Conservation (phyloP, 2,888 invertebrate genomes). For the Dasypogon diadema region DNA sequence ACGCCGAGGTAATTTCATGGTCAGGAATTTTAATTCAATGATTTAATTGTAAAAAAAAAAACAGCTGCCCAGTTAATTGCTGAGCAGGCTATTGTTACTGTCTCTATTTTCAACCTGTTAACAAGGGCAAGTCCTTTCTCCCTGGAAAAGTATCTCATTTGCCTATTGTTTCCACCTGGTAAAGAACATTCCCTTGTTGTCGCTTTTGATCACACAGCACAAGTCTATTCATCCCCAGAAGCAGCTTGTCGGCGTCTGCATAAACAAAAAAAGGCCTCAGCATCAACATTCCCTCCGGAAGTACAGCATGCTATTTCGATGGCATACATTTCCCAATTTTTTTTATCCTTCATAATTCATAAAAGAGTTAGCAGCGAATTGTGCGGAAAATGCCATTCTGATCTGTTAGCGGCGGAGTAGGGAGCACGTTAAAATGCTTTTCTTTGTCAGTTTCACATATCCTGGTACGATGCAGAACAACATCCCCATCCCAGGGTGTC, state of each 20-base stretch:
- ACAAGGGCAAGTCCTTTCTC: slow-evolving; percentile 13
- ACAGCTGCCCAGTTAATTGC: slow-evolving; percentile 17
- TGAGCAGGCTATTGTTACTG: background rate
- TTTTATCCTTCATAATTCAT: slow-evolving; percentile 57
- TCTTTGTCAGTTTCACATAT: slow-evolving; percentile 56
- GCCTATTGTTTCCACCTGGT: slow-evolving; percentile 16
- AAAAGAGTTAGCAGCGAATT: slow-evolving; percentile 57
- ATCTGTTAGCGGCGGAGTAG: slow-evolving; percentile 36
- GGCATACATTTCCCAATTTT: slow-evolving; percentile 53
- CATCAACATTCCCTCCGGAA: slow-evolving; percentile 55
- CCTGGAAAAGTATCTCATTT: slow-evolving; percentile 11
- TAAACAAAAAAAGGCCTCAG: slow-evolving; percentile 47
- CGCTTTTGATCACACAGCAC: slow-evolving; percentile 3
- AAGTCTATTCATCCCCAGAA: slow-evolving; percentile 21
- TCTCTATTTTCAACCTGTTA: slow-evolving; percentile 16
- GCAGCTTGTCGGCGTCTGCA: slow-evolving; percentile 51
- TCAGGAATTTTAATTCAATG: background rate
- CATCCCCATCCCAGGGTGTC: slow-evolving; percentile 49
- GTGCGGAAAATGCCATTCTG: slow-evolving; percentile 56
- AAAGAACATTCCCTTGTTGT: slow-evolving; percentile 48
- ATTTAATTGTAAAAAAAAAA: background rate
- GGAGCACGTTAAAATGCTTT: slow-evolving; percentile 55
- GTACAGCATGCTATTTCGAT: slow-evolving; percentile 53
- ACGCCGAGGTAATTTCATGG: background rate
- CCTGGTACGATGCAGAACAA: slow-evolving; percentile 44